These are phyloP conservation scores for Alectoris magna DNA, from an alignment of 2,797 vertebrate genomes.

Conservation along the genomic window DNA sequence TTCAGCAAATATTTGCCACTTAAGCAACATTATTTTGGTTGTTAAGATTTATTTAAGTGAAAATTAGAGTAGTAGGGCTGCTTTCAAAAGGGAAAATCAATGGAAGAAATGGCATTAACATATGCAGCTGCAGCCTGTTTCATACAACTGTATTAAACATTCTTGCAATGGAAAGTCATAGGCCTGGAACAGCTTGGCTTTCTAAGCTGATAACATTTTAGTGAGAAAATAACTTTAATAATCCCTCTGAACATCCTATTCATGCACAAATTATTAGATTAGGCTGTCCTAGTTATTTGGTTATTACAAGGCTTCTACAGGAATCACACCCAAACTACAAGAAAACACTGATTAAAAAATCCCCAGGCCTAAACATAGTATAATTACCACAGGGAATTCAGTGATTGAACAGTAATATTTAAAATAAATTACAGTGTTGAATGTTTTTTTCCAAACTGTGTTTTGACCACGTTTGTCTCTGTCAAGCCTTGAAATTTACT, in stretches of 20 bases:
- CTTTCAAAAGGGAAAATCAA: conserved; percentile 10
- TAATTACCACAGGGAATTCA: conserved; percentile 62
- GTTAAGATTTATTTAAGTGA: not conserved
- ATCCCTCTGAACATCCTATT: conserved; percentile 51
- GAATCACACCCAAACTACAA: conserved; percentile 68
- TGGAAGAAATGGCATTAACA: not conserved
- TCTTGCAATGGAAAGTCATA: not conserved
- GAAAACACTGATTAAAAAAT: conserved; percentile 48
- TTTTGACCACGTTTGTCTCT: conserved; percentile 68
- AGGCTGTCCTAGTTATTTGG: conserved; percentile 64
- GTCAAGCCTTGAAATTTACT: conserved; percentile 66
- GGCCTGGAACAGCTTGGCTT: not conserved
- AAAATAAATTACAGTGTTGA: conserved; percentile 62
- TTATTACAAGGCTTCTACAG: conserved; percentile 58
- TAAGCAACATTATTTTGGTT: not conserved
- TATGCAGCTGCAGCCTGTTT: not conserved
- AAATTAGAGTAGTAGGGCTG: not conserved
- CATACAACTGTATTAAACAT: not conserved
- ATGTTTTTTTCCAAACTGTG: conserved; percentile 58
- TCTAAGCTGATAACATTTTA: conserved; percentile 61
- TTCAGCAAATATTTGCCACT: conserved; percentile 20
- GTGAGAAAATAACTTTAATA: conserved; percentile 66
- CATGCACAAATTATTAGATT: conserved; percentile 70
- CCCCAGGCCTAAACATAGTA: conserved; percentile 52
- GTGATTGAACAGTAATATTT: conserved; percentile 73